These are phyloP conservation scores for Scartelaos histophorus DNA, from an alignment of 2,113 vertebrate species.

Conservation along the genomic window DNA sequence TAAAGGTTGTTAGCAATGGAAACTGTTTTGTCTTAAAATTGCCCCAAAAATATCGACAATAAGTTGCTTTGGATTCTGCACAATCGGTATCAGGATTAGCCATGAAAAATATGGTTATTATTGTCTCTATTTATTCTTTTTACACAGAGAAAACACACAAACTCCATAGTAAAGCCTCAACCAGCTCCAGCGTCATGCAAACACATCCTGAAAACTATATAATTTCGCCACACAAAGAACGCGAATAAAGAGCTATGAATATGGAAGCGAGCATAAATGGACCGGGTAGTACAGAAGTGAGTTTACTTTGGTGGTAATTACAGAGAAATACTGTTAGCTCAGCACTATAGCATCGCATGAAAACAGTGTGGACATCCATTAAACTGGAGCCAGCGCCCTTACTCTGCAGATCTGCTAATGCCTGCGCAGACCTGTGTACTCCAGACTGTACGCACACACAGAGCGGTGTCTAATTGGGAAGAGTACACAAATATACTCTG, in stretches of 20 bases:
- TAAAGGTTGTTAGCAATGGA: no score
- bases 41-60: no score
- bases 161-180: no score
- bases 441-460: neutral
- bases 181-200: neutral
- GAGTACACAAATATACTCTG: conserved; percentile 80
- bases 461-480: neutral
- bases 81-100: no score
- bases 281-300: neutral
- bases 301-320: conserved; percentile 12
- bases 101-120: no score
- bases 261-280: neutral
- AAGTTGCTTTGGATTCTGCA: no score
- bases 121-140: no score
- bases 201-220: neutral
- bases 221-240: neutral
- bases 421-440: conserved; percentile 72
- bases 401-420: conserved; percentile 96
- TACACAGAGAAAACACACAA: no score
- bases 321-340: conserved; percentile 15
- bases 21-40: no score
- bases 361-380: conserved; percentile 77
- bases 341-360: conserved; percentile 57
- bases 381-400: conserved; percentile 83
- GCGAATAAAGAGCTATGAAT: conserved; percentile 3